Conservation (phyloP, 2,113 vertebrate genomes). For the Grantiella picta region DNA sequence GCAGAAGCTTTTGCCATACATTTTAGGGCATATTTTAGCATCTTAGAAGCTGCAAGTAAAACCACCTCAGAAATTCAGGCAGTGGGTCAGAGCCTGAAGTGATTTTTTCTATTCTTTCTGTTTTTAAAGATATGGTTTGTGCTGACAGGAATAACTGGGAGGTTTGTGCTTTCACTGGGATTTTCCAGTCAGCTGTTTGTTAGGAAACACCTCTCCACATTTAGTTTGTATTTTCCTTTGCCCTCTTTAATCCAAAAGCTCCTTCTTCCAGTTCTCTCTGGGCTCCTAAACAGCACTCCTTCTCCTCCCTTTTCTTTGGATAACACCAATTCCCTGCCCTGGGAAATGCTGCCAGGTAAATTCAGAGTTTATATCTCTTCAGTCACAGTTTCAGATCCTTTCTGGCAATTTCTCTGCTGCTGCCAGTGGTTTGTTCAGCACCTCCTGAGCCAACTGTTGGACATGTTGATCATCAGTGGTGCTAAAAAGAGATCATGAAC, state of each 20-base stretch:
- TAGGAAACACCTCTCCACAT: neutral
- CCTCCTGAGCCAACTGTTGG: neutral
- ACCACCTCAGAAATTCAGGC: neutral
- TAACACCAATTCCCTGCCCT: neutral
- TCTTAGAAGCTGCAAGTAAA: neutral
- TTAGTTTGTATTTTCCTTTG: neutral
- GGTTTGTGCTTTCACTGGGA: neutral
- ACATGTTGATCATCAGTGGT: fast-evolving
- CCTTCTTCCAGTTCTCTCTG: neutral
- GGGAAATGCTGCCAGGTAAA: neutral
- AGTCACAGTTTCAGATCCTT: neutral
- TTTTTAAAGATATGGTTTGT: neutral
- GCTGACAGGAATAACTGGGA: neutral
- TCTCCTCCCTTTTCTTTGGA: neutral
- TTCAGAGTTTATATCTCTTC: neutral
- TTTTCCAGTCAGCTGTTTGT: neutral
- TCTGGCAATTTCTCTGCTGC: neutral
- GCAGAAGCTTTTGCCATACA: neutral
- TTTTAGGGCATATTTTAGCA: neutral
- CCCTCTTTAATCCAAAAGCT: neutral
- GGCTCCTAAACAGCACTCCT: neutral
- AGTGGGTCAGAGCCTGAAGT: neutral
- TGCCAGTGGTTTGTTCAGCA: neutral
- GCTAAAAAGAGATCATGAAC: fast-evolving
- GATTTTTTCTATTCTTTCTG: neutral